These are phyloP conservation scores for Melopsittacus undulatus DNA, from an alignment of 2,797 vertebrate species.

Conservation along the genomic window DNA sequence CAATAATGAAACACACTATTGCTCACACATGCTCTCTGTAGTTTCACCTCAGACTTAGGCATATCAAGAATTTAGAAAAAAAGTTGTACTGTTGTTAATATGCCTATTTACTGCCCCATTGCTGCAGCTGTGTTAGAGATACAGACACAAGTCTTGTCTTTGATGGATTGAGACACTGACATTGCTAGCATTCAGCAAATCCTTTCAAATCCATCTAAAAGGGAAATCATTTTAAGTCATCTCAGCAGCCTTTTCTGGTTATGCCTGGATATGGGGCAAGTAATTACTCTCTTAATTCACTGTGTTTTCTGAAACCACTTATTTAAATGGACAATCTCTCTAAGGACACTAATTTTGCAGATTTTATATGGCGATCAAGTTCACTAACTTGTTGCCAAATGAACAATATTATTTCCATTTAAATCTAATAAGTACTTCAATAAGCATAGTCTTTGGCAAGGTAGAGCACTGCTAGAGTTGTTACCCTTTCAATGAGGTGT, in stretches of 20 bases:
- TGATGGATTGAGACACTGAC: neutral
- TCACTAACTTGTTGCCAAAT: constrained; percentile 19
- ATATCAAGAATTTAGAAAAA: neutral
- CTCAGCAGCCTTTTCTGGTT: neutral
- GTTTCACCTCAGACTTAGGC: neutral
- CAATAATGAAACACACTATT: neutral
- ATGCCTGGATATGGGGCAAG: neutral
- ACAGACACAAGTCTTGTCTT: neutral
- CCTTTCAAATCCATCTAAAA: constrained; percentile 14
- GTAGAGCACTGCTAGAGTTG: neutral
- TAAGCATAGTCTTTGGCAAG: neutral
- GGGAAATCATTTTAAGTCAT: neutral
- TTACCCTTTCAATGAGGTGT: constrained; percentile 36
- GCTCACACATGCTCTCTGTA: neutral
- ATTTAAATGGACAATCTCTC: constrained; percentile 14
- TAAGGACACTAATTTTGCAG: neutral
- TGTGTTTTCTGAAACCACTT: constrained; percentile 6
- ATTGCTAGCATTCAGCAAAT: neutral
- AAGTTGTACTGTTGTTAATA: neutral
- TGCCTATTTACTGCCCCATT: neutral
- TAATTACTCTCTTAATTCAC: constrained; percentile 26
- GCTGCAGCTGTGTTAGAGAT: neutral
- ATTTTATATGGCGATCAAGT: constrained; percentile 7
- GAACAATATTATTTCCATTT: neutral
- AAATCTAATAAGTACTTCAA: constrained; percentile 1